phyloP scores from a whole-genome alignment of 2,888 invertebrate genomes.

The Ochropleura leucogaster region DNA sequence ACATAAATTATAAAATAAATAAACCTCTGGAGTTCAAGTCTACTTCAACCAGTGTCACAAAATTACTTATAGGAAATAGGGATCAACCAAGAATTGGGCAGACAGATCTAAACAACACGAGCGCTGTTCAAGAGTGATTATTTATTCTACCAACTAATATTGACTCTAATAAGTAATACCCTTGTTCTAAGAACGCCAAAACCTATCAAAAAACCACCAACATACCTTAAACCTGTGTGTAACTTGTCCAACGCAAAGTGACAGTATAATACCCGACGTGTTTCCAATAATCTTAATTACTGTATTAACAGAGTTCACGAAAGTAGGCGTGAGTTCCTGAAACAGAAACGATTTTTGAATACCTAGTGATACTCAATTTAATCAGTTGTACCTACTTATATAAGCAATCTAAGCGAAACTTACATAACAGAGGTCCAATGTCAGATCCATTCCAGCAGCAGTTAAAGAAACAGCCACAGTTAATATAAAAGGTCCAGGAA shows the following conservation, averaged over 20 bases:
- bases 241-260: constrained; percentile 92
- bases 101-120: too few relatives aligned
- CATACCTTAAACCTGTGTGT: constrained; percentile 87
- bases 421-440: constrained; percentile 90
- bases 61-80: too few relatives aligned
- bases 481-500: constrained; percentile 82
- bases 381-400: too few relatives aligned
- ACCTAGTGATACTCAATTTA: neutral
- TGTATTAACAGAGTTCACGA: constrained; percentile 93
- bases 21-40: neutral
- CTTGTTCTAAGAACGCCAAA: neutral
- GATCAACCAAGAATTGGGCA: too few relatives aligned
- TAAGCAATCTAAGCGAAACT: constrained; percentile 62
- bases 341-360: constrained; percentile 74
- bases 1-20: too few relatives aligned
- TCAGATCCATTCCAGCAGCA: constrained; percentile 91
- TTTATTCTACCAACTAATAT: too few relatives aligned
- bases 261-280: constrained; percentile 93
- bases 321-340: constrained; percentile 94
- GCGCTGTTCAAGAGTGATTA: too few relatives aligned
- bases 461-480: constrained; percentile 88
- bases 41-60: neutral
- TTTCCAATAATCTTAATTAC: constrained; percentile 94
- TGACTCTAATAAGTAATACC: too few relatives aligned
- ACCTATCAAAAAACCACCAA: constrained; percentile 58